phyloP scores from a whole-genome alignment of 2,888 invertebrate genomes.

The Malthinus seriepunctatus region DNA sequence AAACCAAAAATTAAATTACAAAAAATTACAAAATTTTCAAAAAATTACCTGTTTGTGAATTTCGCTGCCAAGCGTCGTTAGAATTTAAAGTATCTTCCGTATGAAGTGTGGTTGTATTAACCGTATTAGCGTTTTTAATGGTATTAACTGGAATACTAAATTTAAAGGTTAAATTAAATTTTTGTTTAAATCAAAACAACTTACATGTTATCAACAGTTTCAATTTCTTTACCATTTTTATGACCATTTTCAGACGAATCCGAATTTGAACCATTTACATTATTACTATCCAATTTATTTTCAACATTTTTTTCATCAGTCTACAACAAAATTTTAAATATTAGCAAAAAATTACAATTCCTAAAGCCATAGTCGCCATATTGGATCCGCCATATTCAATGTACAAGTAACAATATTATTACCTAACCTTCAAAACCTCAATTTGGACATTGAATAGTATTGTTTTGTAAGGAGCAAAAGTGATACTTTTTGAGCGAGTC shows the following conservation, averaged over 20 bases:
- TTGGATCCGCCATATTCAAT: too few species aligned
- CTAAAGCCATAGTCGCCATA: too few species aligned
- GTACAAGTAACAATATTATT: background rate
- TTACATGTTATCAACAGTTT: slow-evolving; percentile 54
- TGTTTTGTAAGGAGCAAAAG: too few species aligned
- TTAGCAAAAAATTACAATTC: background rate
- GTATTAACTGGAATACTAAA: slow-evolving; percentile 53
- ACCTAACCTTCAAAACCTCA: too few species aligned
- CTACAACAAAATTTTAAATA: slow-evolving; percentile 29
- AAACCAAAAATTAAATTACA: slow-evolving; percentile 37
- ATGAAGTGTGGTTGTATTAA: slow-evolving; percentile 50
- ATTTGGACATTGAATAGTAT: too few species aligned
- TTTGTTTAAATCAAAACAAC: slow-evolving; percentile 29
- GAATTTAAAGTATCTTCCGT: slow-evolving; percentile 53
- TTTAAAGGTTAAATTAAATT: background rate
- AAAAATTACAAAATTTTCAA: background rate
- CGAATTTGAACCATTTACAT: slow-evolving; percentile 49
- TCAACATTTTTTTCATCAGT: slow-evolving; percentile 43
- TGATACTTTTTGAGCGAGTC: too few species aligned
- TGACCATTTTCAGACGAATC: slow-evolving; percentile 40
- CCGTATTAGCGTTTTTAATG: slow-evolving; percentile 53
- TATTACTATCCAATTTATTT: slow-evolving; percentile 36
- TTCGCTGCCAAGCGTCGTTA: slow-evolving; percentile 53
- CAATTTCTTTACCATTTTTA: slow-evolving; percentile 50
- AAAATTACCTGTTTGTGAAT: slow-evolving; percentile 48